phyloP scores from a whole-genome alignment of 2,113 vertebrate genomes.

The Heliornis fulica region DNA sequence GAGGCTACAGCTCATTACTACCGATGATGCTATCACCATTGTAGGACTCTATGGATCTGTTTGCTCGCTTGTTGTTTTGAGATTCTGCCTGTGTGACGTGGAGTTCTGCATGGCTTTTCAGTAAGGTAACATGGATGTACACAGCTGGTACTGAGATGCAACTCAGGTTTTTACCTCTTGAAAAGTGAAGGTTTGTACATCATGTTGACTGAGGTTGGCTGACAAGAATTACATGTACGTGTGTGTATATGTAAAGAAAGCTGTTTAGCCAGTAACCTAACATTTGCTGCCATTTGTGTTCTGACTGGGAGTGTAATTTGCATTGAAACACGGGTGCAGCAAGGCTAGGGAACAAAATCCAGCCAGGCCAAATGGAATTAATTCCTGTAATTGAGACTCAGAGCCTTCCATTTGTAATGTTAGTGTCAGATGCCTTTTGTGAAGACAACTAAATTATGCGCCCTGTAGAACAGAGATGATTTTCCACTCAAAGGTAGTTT shows the following conservation, averaged over 20 bases:
- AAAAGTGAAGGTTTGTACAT: not conserved
- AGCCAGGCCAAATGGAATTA: not conserved
- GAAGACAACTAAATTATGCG: conserved; percentile 9
- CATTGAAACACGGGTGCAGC: not conserved
- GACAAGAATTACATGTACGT: not conserved
- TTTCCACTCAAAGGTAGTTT: not conserved
- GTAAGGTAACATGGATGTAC: not conserved
- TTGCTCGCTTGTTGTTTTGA: not conserved
- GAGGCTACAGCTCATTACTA: not conserved
- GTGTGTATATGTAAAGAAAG: not conserved
- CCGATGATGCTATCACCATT: not conserved
- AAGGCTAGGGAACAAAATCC: not conserved
- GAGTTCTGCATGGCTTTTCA: not conserved
- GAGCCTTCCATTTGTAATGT: not conserved
- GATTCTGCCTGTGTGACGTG: not conserved
- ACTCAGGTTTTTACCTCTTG: not conserved
- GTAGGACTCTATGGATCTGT: not conserved
- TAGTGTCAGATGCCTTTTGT: conserved; percentile 16
- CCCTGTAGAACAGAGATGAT: not conserved
- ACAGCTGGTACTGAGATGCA: not conserved
- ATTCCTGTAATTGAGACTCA: conserved; percentile 7
- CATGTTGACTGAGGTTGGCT: not conserved
- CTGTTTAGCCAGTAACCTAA: not conserved
- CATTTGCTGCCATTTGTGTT: not conserved
- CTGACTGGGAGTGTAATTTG: not conserved